Evolutionary conservation across 2,888 invertebrate genomes (phyloP).

Genomic region (Parnassius mnemosyne): DNA sequence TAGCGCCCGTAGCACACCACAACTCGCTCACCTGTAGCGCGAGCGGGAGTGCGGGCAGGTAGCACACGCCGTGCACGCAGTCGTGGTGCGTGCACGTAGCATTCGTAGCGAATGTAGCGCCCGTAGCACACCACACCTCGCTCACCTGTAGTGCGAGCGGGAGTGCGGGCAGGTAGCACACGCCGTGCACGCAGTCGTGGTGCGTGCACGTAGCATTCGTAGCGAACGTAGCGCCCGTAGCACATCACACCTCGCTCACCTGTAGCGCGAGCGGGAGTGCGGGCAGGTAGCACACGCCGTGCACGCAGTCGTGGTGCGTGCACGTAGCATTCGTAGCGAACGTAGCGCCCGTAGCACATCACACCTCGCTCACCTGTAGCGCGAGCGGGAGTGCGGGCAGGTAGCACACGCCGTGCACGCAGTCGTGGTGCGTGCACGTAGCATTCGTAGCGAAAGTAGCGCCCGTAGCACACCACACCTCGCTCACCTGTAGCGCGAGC

Average conservation of each 20-base stretch:
- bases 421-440: slow-evolving; percentile 95
- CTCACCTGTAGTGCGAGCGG: slow-evolving; percentile 42
- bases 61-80: slow-evolving; percentile 97
- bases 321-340: not conserved
- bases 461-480: slow-evolving; percentile 40
- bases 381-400: slow-evolving; percentile 81
- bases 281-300: too few species aligned
- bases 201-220: slow-evolving; percentile 33
- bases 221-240: not conserved
- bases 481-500: not conserved
- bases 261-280: too few species aligned
- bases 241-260: too few species aligned
- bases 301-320: too few species aligned
- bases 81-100: slow-evolving; percentile 74
- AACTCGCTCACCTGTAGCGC: slow-evolving; percentile 42
- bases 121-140: not conserved
- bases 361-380: slow-evolving; percentile 40
- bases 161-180: too few species aligned
- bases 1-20: slow-evolving; percentile 45
- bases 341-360: not conserved
- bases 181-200: too few species aligned
- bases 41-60: slow-evolving; percentile 88
- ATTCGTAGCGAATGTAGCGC: too few species aligned
- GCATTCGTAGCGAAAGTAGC: slow-evolving; percentile 87
- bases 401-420: slow-evolving; percentile 98